These are phyloP conservation scores for Paramuricea clavata DNA, from an alignment of 92 coral and sea anemone genomes.

Conservation along the genomic window DNA sequence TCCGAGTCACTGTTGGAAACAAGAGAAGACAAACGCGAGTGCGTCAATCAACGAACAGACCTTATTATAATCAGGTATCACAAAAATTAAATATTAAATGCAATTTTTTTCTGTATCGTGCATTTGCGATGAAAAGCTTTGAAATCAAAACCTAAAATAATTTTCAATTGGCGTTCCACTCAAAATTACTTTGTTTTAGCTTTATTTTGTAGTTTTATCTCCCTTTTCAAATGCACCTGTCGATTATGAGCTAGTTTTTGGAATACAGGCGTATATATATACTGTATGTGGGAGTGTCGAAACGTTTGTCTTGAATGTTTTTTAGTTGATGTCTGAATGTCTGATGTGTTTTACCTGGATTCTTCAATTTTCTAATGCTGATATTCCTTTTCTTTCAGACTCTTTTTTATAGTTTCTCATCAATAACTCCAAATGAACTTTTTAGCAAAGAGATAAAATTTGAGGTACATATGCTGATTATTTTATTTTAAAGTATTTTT, in stretches of 20 bases:
- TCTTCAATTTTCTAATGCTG: background rate
- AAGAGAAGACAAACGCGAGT: conserved; percentile 91
- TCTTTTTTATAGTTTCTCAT: conserved; percentile 77
- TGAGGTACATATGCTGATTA: conserved; percentile 65
- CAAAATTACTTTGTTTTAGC: too few species aligned
- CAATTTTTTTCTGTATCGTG: too few species aligned
- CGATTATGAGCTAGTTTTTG: too few species aligned
- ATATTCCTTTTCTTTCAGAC: conserved; percentile 56
- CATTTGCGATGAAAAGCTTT: too few species aligned
- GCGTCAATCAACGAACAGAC: conserved; percentile 86
- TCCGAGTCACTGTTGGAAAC: conserved; percentile 80
- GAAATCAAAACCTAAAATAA: too few species aligned
- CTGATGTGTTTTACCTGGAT: background rate
- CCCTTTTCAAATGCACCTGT: too few species aligned
- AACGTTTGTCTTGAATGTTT: too few species aligned
- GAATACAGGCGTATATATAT: too few species aligned
- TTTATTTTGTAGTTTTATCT: too few species aligned
- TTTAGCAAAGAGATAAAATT: conserved; percentile 71
- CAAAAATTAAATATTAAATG: background rate
- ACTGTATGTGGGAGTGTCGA: too few species aligned
- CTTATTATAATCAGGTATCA: conserved; percentile 91
- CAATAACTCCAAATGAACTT: conserved; percentile 71
- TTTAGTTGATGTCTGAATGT: too few species aligned
- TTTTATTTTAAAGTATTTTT: conserved; percentile 57
- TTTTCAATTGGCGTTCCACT: too few species aligned